These are phyloP conservation scores for Tridacna crocea DNA, from an alignment of 2,888 invertebrate species.

Conservation along the genomic window DNA sequence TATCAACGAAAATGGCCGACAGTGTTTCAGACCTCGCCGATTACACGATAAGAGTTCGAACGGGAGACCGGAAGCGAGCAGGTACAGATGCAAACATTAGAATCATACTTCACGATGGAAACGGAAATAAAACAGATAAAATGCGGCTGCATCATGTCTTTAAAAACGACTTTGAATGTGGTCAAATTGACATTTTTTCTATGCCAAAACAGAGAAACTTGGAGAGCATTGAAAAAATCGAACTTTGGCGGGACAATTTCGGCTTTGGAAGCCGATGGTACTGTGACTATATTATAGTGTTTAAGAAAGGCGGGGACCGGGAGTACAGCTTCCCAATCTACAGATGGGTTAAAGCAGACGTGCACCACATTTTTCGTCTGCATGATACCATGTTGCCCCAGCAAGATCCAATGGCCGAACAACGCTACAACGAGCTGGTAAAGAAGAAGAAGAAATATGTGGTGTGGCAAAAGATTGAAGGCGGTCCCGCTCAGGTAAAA, in stretches of 20 bases:
- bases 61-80: slow-evolving; percentile 84
- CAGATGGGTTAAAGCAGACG: slow-evolving; percentile 83
- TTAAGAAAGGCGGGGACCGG: slow-evolving; percentile 60
- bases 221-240: slow-evolving; percentile 74
- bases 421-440: slow-evolving; percentile 82
- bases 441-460: slow-evolving; percentile 78
- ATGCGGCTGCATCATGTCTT: slow-evolving; percentile 83
- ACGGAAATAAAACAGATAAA: slow-evolving; percentile 78
- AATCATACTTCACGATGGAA: slow-evolving; percentile 82
- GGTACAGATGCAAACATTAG: slow-evolving; percentile 85
- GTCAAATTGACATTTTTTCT: slow-evolving; percentile 72
- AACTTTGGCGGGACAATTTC: slow-evolving; percentile 83
- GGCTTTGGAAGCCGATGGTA: slow-evolving; percentile 84
- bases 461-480: slow-evolving; percentile 65
- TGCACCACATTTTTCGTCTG: slow-evolving; percentile 81
- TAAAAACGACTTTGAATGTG: slow-evolving; percentile 80
- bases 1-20: not conserved
- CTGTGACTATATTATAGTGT: slow-evolving; percentile 79
- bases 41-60: slow-evolving; percentile 82
- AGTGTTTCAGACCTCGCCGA: not conserved
- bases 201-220: slow-evolving; percentile 61
- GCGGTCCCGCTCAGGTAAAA: slow-evolving; percentile 75
- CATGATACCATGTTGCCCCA: slow-evolving; percentile 84
- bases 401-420: slow-evolving; percentile 81
- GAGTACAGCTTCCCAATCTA: slow-evolving; percentile 82